Evolutionary conservation across 2,113 vertebrate genomes (phyloP).

Genomic region (Poeciliopsis prolifica): DNA sequence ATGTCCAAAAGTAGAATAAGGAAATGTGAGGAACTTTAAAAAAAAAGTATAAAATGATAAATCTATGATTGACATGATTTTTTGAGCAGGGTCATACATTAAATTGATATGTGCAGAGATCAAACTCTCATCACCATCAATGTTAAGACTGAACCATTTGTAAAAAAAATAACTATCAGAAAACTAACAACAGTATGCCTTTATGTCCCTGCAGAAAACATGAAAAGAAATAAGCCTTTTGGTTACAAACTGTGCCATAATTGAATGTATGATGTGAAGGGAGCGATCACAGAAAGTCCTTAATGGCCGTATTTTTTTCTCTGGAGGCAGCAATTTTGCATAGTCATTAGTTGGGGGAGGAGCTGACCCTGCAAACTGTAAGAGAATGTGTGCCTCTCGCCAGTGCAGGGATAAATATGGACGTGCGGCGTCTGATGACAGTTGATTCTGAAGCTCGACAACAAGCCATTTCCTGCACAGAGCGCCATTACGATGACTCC

Average conservation of each 20-base stretch:
- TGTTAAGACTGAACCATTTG: not conserved
- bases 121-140: not conserved
- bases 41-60: not conserved
- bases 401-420: slow-evolving; percentile 45
- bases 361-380: slow-evolving; percentile 27
- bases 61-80: no score
- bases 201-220: not conserved
- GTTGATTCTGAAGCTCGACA: slow-evolving; percentile 58
- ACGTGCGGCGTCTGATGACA: slow-evolving; percentile 45
- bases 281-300: slow-evolving; percentile 21
- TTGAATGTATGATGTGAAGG: not conserved
- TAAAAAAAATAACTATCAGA: not conserved
- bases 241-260: not conserved
- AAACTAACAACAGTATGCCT: not conserved
- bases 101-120: not conserved
- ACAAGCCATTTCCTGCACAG: slow-evolving; percentile 67
- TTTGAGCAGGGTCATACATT: not conserved
- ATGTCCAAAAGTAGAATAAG: not conserved
- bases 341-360: slow-evolving; percentile 54
- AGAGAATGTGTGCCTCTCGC: slow-evolving; percentile 41
- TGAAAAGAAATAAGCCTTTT: not conserved
- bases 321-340: slow-evolving; percentile 36
- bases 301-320: slow-evolving; percentile 14
- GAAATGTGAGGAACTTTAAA: not conserved
- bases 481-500: slow-evolving; percentile 54